A percentile compares a stretch with the other conserved stretches of the same genome.
These are phyloP conservation scores for Vanessa cardui DNA, from an alignment of 2,888 invertebrate species.

Conservation along the genomic window DNA sequence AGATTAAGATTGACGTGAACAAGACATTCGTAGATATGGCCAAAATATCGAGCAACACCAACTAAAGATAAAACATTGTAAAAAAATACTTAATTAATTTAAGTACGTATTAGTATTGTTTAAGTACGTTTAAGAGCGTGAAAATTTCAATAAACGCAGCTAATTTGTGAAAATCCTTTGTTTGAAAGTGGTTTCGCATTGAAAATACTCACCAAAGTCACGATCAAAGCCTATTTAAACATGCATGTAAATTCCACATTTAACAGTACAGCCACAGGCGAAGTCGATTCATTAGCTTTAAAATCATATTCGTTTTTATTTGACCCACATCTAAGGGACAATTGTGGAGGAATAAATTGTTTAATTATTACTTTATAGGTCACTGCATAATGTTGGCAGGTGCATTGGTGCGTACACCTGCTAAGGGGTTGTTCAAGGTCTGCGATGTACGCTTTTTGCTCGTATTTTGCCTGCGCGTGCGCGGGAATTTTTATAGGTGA, in stretches of 20 bases:
- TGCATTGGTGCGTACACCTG: conserved; percentile 71
- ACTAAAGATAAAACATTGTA: too few relatives aligned
- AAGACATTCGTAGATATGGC: too few relatives aligned
- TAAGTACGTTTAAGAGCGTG: too few relatives aligned
- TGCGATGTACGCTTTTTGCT: conserved; percentile 51
- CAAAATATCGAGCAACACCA: too few relatives aligned
- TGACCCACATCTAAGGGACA: conserved; percentile 80
- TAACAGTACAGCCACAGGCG: conserved; percentile 23
- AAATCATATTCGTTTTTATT: conserved; percentile 60
- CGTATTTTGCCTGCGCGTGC: conserved; percentile 43
- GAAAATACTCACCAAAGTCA: not conserved
- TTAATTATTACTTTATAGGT: conserved; percentile 81
- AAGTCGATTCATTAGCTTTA: conserved; percentile 39
- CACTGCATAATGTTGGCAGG: conserved; percentile 75
- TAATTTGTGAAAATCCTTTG: too few relatives aligned
- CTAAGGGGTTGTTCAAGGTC: conserved; percentile 72
- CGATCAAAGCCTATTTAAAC: not conserved
- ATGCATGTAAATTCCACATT: not conserved
- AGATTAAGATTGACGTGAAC: too few relatives aligned
- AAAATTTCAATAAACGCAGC: too few relatives aligned
- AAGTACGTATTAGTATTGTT: too few relatives aligned
- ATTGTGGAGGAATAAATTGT: conserved; percentile 73
- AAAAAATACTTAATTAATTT: too few relatives aligned
- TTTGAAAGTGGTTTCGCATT: not conserved
- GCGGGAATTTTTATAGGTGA: conserved; percentile 38